These are phyloP conservation scores for Telenomus remus DNA, from an alignment of 1,140 invertebrate species.

Conservation along the genomic window DNA sequence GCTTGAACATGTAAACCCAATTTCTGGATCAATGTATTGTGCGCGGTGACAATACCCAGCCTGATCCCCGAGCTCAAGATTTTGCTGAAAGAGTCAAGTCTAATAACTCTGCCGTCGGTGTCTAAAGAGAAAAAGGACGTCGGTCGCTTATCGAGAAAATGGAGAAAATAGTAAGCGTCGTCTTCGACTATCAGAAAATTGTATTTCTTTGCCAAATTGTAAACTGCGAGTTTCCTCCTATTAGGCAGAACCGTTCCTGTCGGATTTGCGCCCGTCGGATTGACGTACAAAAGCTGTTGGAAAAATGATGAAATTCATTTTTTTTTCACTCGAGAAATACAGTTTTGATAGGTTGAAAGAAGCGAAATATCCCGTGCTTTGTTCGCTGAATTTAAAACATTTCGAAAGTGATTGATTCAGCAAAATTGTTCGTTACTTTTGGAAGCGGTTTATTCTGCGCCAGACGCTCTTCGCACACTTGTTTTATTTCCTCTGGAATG, in stretches of 20 bases:
- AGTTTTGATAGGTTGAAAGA: not conserved
- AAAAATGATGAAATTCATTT: constrained; percentile 22
- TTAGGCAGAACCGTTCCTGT: constrained; percentile 75
- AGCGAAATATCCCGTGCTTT: not conserved
- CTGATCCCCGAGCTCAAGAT: constrained; percentile 77
- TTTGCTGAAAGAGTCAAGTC: constrained; percentile 82
- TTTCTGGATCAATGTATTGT: constrained; percentile 67
- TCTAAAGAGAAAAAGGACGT: constrained; percentile 79
- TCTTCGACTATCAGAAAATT: constrained; percentile 81
- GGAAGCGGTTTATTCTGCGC: constrained; percentile 57
- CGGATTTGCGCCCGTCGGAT: constrained; percentile 80
- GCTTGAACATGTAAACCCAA: constrained; percentile 75
- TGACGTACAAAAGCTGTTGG: constrained; percentile 77
- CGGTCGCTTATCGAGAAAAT: constrained; percentile 75
- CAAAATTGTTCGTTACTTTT: constrained; percentile 62
- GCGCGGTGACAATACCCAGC: constrained; percentile 77
- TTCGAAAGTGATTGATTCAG: not conserved
- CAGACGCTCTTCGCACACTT: constrained; percentile 61
- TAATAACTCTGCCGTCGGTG: constrained; percentile 78
- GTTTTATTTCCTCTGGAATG: constrained; percentile 63
- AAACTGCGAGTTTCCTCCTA: constrained; percentile 53
- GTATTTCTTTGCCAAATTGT: constrained; percentile 76
- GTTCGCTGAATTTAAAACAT: not conserved
- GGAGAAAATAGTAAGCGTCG: constrained; percentile 80
- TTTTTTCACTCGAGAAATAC: not conserved